A percentile compares a stretch with the other conserved stretches of the same genome.
Conservation (phyloP, 2,113 vertebrate genomes). For the Apodemus sylvaticus region DNA sequence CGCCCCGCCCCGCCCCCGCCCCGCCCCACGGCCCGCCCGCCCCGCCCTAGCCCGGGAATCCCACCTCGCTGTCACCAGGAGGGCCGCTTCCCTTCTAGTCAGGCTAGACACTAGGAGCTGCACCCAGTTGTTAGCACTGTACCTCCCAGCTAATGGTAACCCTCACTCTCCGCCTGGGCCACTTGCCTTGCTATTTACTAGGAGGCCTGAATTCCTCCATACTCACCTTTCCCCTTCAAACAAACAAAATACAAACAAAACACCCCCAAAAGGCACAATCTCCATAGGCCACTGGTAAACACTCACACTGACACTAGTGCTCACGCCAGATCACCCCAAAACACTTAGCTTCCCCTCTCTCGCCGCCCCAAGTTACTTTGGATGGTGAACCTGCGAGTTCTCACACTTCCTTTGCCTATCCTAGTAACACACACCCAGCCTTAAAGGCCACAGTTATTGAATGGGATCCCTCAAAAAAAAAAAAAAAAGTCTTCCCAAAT, state of each 20-base stretch:
- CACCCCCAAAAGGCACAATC: background rate
- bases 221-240: background rate
- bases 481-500: background rate
- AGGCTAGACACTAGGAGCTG: background rate
- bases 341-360: background rate
- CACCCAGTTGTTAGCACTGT: background rate
- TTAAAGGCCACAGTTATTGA: background rate
- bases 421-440: background rate
- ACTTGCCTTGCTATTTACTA: background rate
- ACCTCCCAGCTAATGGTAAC: accelerated
- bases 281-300: accelerated
- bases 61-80: background rate
- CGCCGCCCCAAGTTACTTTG: background rate
- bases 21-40: background rate
- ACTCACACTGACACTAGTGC: background rate
- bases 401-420: no score
- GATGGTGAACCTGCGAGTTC: background rate
- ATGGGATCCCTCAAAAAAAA: background rate
- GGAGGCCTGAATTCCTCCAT: background rate
- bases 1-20: background rate
- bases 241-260: background rate
- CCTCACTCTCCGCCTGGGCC: background rate
- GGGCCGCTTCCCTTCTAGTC: background rate
- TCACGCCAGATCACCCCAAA: background rate
- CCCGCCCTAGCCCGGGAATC: background rate